Conservation (phyloP, 1,140 invertebrate species). For the Scylla paramamosain region DNA sequence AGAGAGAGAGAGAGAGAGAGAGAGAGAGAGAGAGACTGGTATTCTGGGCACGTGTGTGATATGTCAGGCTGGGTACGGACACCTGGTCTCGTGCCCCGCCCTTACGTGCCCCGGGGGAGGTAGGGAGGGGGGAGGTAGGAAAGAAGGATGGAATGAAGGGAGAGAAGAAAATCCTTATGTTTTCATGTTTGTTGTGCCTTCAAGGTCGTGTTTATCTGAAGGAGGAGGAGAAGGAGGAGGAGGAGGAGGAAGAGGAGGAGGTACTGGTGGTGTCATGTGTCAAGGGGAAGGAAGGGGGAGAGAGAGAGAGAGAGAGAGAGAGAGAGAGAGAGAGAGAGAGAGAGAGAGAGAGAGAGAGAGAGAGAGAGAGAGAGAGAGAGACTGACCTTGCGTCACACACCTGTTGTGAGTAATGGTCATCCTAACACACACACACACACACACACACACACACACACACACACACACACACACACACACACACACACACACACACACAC, state of each 20-base stretch:
- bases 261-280: not conserved
- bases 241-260: not conserved
- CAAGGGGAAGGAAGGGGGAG: not conserved
- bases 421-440: slow-evolving; percentile 21
- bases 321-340: not conserved
- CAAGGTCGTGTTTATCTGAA: not conserved
- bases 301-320: slow-evolving; percentile 18
- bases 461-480: slow-evolving; percentile 38
- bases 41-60: slow-evolving; percentile 22
- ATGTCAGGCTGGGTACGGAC: not conserved
- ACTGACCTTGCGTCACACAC: not conserved
- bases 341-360: not conserved
- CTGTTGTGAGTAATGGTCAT: slow-evolving; percentile 5
- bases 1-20: not conserved
- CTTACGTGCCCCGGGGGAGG: not conserved
- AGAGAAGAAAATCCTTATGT: not conserved
- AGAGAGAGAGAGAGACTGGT: not conserved
- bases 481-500: slow-evolving; percentile 38
- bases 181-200: not conserved
- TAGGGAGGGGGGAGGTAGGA: not conserved
- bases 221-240: not conserved
- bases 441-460: slow-evolving; percentile 34
- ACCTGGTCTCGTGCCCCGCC: not conserved
- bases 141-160: not conserved
- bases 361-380: slow-evolving; percentile 5